Base-by-base conservation (phyloP, 1,140 invertebrate genomes). In the Neomicropteryx cornuta region DNA sequence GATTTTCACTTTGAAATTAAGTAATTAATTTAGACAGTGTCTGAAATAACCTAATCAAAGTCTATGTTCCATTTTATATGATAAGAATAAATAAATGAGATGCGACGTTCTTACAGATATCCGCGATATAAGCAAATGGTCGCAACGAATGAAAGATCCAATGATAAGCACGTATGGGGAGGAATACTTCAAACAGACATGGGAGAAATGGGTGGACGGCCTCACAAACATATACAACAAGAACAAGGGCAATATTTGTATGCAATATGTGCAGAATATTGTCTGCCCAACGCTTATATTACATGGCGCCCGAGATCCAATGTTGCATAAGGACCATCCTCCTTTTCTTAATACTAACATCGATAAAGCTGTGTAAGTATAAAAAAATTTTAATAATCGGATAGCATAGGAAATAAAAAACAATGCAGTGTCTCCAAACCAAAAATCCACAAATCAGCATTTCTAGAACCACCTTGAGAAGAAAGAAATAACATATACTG, bases 291-390 rank as follows among this genome's bases (percentile, higher is more conserved):
- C 79, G 11, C 68, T 87, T 8, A 77, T 89, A 41, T 44, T 88
- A 17, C 81, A 88, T 49, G 86, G 85, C 1, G 58, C 68, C 18
- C 81, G 84, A 52, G 85, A 89, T 64, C 59, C 72, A 2, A 60
- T 84, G 55, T 73, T 87, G 14, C 60, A 71, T 0, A 38, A 55
- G 8, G 71, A 77, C 45, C 85, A 89, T 62, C 65, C 79, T 4
- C 51, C 64, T 14, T 77, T 75, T 52, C 50, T 86, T 3, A 51
- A 68, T 16, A 51, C 71, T 30, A 59, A 79, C 44, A 79, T 85
- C 19, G 56, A 52, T 46, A 56, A 68, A 44, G 67, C 72, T 14
- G 68, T 56, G 77, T 79, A 60, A 58, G 55, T 62, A 18, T n/a
- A 36, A 32, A 14, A 18, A 5, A 20, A 19, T n/a, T 18, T 3